Conservation (phyloP, 2,888 invertebrate genomes). For the Nephrocerus scutellatus region DNA sequence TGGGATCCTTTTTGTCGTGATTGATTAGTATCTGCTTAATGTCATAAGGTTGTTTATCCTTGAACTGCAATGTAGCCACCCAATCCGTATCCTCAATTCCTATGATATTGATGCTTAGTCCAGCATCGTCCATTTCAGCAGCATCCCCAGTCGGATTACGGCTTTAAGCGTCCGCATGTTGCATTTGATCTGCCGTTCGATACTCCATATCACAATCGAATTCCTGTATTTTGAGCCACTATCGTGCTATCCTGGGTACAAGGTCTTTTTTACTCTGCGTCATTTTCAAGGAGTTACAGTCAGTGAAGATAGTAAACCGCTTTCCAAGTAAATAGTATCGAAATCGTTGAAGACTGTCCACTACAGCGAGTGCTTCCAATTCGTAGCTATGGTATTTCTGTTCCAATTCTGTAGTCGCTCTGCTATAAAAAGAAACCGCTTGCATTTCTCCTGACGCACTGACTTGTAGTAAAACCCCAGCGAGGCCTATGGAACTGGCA, state of each 20-base stretch:
- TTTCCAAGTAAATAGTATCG: constrained; percentile 16
- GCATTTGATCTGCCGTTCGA: constrained; percentile 13
- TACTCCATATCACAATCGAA: constrained; percentile 7
- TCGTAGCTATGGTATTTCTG: constrained; percentile 5
- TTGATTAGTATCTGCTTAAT: no score
- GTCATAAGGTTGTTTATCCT: not conserved
- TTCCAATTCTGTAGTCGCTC: constrained; percentile 3
- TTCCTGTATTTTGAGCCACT: no score
- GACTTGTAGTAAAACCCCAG: constrained; percentile 4
- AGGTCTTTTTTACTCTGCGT: no score
- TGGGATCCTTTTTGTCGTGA: no score
- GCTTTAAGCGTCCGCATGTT: constrained; percentile 21
- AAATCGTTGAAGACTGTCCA: constrained; percentile 6
- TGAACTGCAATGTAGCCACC: constrained; percentile 3
- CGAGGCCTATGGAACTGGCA: constrained; percentile 5
- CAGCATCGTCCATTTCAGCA: constrained; percentile 1
- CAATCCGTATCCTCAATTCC: constrained; percentile 4
- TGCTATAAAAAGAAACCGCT: no score
- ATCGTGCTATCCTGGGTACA: no score
- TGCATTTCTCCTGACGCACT: not conserved
- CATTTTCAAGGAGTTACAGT: no score
- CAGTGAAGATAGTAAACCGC: no score
- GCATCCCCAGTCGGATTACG: constrained; percentile 10
- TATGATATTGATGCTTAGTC: not conserved
- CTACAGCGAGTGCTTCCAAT: no score